Evolutionary conservation across 2,888 invertebrate species (phyloP), one percentile per base, ranked within the genome.

Genomic region (Acleris literana): DNA sequence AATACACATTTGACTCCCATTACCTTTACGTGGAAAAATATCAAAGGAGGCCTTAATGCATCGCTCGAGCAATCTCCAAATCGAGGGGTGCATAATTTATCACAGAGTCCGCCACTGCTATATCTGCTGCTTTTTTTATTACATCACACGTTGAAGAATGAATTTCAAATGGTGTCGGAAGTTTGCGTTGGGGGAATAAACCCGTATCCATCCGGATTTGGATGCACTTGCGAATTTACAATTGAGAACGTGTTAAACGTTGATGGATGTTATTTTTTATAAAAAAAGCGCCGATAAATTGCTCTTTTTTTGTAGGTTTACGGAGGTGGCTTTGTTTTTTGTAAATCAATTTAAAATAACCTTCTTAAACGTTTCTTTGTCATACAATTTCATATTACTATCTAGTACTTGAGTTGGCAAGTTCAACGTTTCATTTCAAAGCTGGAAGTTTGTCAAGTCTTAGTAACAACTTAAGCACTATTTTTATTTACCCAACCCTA

Each of bases 61-160:
- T 82, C 83, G 81, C 76, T 76, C 80, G 78, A 81, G 85, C 86
- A 87, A 88, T 88, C 87, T 87, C 82, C 72, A 83, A 87, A 86
- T 89, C 85, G 85, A 82, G 85, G 90, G 92, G 91, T 92, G 91
- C 87, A 92, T 92, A 92, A 91, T 91, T 90, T 91, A 92, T 88
- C 86, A 86, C 66, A 61, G 62, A 56, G 66, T 49, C 49, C 48
- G 33, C 78, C 77, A 80, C 81, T 83, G 77, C 82, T 83, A 84
- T 84, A 88, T 90, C 86, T 84, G 78, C 80, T 84, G 88, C 81
- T 90, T 90, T 91, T 91, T 92, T 90, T 92, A 92, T 91, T 87
- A 87, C 86, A 90, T 91, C 91, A 91, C 91, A 90, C 88, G 86
- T 84, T 91, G 90, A 92, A 90, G 91, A 91, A 92, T 92, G 92